Evolutionary conservation across 2,797 vertebrate genomes (phyloP).

Genomic region (Sebastes oblongus): DNA sequence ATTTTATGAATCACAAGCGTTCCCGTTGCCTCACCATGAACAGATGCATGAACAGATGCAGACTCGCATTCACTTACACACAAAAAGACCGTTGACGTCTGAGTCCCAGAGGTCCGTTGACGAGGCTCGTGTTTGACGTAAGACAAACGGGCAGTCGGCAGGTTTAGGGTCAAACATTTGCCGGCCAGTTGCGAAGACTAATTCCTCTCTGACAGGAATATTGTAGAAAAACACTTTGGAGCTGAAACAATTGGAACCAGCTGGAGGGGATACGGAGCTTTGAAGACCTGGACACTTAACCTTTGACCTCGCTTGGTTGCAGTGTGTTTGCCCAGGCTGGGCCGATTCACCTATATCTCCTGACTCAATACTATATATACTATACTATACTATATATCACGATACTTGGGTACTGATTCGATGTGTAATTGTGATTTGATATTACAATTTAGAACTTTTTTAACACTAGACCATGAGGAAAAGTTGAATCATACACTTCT

Average conservation of each 20-base stretch:
- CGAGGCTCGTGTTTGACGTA: slow-evolving; percentile 50
- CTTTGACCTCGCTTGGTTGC: slow-evolving; percentile 49
- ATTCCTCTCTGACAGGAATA: slow-evolving; percentile 66
- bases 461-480: no score
- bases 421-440: no score
- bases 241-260: slow-evolving; percentile 64
- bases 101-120: slow-evolving; percentile 38
- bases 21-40: slow-evolving; percentile 55
- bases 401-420: no score
- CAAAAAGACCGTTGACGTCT: not conserved
- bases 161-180: slow-evolving; percentile 63
- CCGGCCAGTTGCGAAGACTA: slow-evolving; percentile 51
- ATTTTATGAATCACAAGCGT: slow-evolving; percentile 67
- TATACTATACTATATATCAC: no score
- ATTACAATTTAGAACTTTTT: no score
- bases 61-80: not conserved
- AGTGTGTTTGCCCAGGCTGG: not conserved
- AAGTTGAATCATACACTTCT: no score
- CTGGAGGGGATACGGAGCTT: slow-evolving; percentile 39
- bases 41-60: slow-evolving; percentile 57
- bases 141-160: slow-evolving; percentile 32
- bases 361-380: no score
- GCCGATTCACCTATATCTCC: no score
- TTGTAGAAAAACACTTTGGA: slow-evolving; percentile 58
- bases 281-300: slow-evolving; percentile 61